phyloP scores from a whole-genome alignment of 1,140 invertebrate genomes.

The Centruroides sculpturatus region DNA sequence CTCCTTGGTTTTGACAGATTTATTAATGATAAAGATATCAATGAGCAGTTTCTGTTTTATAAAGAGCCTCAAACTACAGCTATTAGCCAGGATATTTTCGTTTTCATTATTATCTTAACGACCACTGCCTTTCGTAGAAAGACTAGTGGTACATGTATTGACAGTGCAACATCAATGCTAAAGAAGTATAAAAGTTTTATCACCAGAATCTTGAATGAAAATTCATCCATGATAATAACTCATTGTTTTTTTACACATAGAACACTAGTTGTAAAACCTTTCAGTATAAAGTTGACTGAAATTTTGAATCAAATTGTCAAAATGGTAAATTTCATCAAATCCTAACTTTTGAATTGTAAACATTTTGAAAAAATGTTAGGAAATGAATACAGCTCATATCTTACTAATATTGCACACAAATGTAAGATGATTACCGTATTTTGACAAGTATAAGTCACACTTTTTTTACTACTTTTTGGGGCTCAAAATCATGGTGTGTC shows the following conservation, averaged over 20 bases:
- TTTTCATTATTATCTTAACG: neutral
- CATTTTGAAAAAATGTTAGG: slow-evolving; percentile 16
- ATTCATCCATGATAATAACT: neutral
- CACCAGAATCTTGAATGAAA: neutral
- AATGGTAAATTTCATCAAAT: slow-evolving; percentile 17
- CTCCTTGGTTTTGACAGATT: slow-evolving; percentile 10
- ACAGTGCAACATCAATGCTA: slow-evolving; percentile 1
- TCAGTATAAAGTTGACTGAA: slow-evolving; percentile 1
- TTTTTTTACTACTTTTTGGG: too few relatives aligned
- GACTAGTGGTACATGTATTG: neutral
- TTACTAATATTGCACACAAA: slow-evolving; percentile 15
- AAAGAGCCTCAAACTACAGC: neutral
- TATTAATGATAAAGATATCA: slow-evolving; percentile 10
- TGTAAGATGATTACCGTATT: slow-evolving; percentile 12
- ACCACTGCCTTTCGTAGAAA: neutral
- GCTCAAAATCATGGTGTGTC: too few relatives aligned
- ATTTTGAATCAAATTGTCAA: slow-evolving; percentile 13
- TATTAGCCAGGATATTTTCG: neutral
- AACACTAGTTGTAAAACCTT: neutral
- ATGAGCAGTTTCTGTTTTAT: slow-evolving; percentile 11
- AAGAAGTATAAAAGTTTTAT: neutral
- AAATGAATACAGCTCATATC: slow-evolving; percentile 15
- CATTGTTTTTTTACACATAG: neutral
- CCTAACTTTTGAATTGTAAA: slow-evolving; percentile 9
- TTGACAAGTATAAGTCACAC: too few relatives aligned